phyloP scores from a whole-genome alignment of 2,888 invertebrate genomes.

The Agonopterix arenella region DNA sequence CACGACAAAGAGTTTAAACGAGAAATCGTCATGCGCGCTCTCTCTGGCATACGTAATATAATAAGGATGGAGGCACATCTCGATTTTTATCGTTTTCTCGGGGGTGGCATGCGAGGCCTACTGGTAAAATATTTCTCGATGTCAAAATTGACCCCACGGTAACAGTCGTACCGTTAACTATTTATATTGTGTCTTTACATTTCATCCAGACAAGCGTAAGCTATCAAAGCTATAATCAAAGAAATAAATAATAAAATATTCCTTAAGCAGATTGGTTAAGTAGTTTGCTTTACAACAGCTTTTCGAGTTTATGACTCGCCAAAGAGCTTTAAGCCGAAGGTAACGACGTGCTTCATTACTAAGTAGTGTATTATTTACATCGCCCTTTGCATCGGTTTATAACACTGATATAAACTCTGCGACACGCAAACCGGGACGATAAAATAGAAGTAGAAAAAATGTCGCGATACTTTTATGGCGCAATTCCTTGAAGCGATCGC shows the following conservation, averaged over 20 bases:
- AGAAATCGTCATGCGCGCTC: too few species aligned
- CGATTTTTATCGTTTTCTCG: too few species aligned
- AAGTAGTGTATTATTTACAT: slow-evolving; percentile 52
- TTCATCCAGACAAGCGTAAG: background rate
- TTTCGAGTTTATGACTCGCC: slow-evolving; percentile 38
- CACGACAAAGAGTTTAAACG: too few species aligned
- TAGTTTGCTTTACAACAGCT: slow-evolving; percentile 32
- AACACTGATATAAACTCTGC: slow-evolving; percentile 32
- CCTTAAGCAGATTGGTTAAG: slow-evolving; percentile 8
- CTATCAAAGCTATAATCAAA: slow-evolving; percentile 6
- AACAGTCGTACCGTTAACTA: too few species aligned
- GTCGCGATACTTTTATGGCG: slow-evolving; percentile 13
- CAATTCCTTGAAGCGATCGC: slow-evolving; percentile 13
- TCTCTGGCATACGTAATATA: too few species aligned
- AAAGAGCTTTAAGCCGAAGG: slow-evolving; percentile 42
- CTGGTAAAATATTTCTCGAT: too few species aligned
- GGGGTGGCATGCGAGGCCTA: too few species aligned
- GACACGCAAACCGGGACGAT: slow-evolving; percentile 20
- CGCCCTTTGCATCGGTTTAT: slow-evolving; percentile 34
- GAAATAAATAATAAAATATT: slow-evolving; percentile 5
- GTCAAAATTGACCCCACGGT: too few species aligned
- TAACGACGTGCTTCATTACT: slow-evolving; percentile 57
- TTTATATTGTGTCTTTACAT: too few species aligned
- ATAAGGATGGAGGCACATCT: too few species aligned
- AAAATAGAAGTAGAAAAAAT: slow-evolving; percentile 18